A percentile compares a stretch with the other conserved stretches of the same genome.
phyloP scores from a whole-genome alignment of 92 coral and sea anemone species.

The Porites rus region DNA sequence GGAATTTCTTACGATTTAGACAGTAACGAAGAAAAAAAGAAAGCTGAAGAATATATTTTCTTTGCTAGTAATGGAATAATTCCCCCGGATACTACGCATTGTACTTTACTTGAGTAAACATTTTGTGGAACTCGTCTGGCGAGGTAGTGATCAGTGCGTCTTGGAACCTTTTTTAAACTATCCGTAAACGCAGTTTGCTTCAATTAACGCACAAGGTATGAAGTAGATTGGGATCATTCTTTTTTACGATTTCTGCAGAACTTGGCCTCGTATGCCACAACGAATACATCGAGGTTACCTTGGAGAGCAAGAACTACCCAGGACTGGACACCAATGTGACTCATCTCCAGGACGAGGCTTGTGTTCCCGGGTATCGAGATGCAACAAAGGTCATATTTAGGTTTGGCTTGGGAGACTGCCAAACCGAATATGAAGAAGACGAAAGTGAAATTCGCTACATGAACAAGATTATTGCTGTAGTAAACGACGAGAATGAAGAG shows the following conservation, averaged over 20 bases:
- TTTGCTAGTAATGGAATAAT: no score
- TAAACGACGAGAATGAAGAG: constrained; percentile 20
- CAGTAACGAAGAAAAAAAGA: no score
- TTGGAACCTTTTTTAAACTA: no score
- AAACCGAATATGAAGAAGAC: constrained; percentile 62
- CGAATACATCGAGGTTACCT: constrained; percentile 68
- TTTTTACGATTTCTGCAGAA: constrained; percentile 38
- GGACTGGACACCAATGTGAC: constrained; percentile 62
- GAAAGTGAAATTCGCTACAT: constrained; percentile 48
- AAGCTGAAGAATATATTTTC: no score
- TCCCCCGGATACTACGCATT: no score
- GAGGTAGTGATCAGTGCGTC: no score
- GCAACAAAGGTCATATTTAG: constrained; percentile 52
- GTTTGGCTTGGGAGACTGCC: constrained; percentile 65
- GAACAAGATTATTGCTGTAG: constrained; percentile 60
- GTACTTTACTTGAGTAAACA: no score
- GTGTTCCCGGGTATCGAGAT: constrained; percentile 42
- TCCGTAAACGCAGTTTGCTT: no score
- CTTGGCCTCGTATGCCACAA: constrained; percentile 45
- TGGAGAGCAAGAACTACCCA: constrained; percentile 49
- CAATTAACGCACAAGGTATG: no score
- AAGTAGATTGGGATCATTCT: neutral
- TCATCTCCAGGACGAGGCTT: constrained; percentile 69
- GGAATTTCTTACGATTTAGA: no score
- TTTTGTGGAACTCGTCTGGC: no score